Conservation (phyloP, 2,113 vertebrate genomes). For the Lepus timidus region DNA sequence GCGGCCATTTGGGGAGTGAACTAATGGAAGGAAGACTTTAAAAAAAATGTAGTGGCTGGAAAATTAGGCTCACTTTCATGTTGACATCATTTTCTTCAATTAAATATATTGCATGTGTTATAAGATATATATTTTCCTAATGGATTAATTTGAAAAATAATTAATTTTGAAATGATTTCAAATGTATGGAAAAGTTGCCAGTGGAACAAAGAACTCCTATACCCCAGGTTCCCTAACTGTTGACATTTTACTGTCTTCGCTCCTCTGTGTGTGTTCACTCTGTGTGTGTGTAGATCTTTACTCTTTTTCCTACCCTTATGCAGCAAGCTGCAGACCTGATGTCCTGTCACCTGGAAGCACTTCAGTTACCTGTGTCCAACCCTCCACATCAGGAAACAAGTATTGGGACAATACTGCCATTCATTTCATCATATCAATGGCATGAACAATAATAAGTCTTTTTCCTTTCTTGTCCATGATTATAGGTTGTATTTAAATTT, state of each 20-base stretch:
- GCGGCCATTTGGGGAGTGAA: no score
- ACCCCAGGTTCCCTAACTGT: neutral
- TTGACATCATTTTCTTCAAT: conserved; percentile 35
- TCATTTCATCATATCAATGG: neutral
- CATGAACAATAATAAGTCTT: conserved; percentile 24
- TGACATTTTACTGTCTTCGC: conserved; percentile 27
- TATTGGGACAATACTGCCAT: neutral
- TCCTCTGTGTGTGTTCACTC: neutral
- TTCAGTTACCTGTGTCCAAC: neutral
- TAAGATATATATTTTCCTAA: neutral
- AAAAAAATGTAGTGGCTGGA: neutral
- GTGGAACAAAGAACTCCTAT: neutral
- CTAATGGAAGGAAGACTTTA: no score
- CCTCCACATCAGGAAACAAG: neutral
- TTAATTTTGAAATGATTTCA: conserved; percentile 36
- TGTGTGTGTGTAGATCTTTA: neutral
- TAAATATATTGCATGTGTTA: conserved; percentile 3
- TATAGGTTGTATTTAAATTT: conserved; percentile 13
- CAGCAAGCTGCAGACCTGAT: conserved; percentile 1
- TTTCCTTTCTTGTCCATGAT: conserved; percentile 3
- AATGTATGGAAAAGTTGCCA: neutral
- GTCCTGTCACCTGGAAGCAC: neutral
- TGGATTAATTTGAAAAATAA: conserved; percentile 45
- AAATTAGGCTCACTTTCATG: neutral
- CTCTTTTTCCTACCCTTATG: neutral